These are phyloP conservation scores for Acinonyx jubatus DNA, from an alignment of 2,113 vertebrate species.

Conservation along the genomic window DNA sequence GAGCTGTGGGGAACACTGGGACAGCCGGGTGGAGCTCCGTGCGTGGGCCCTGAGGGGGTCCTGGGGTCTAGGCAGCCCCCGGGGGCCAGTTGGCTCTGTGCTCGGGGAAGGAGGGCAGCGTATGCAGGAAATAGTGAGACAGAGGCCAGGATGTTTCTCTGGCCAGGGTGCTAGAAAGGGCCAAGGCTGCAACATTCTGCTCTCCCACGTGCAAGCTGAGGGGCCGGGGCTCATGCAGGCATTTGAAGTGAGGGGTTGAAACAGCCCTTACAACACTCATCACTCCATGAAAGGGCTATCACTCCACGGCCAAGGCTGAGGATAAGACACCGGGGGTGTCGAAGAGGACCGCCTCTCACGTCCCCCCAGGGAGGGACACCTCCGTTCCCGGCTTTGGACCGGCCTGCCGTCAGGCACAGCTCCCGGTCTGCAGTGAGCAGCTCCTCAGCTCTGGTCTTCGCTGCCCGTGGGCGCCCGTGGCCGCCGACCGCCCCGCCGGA, in stretches of 20 bases:
- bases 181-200: rapidly evolving
- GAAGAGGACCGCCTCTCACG: rapidly evolving
- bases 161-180: not conserved
- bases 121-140: rapidly evolving
- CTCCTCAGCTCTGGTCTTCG: rapidly evolving
- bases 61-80: not conserved
- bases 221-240: rapidly evolving
- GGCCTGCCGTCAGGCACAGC: rapidly evolving
- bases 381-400: rapidly evolving
- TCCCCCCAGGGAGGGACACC: rapidly evolving
- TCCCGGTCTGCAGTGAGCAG: rapidly evolving
- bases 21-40: rapidly evolving
- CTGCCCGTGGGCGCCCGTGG: rapidly evolving
- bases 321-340: rapidly evolving
- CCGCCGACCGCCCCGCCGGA: rapidly evolving
- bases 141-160: rapidly evolving
- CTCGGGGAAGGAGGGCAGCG: not conserved
- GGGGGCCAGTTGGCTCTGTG: not conserved
- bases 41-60: rapidly evolving
- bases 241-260: not conserved
- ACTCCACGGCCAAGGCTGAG: rapidly evolving
- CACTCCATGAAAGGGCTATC: not conserved
- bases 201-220: rapidly evolving
- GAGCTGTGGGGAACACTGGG: rapidly evolving
- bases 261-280: rapidly evolving